phyloP scores from a whole-genome alignment of 2,113 vertebrate species.

The Scalopus aquaticus region DNA sequence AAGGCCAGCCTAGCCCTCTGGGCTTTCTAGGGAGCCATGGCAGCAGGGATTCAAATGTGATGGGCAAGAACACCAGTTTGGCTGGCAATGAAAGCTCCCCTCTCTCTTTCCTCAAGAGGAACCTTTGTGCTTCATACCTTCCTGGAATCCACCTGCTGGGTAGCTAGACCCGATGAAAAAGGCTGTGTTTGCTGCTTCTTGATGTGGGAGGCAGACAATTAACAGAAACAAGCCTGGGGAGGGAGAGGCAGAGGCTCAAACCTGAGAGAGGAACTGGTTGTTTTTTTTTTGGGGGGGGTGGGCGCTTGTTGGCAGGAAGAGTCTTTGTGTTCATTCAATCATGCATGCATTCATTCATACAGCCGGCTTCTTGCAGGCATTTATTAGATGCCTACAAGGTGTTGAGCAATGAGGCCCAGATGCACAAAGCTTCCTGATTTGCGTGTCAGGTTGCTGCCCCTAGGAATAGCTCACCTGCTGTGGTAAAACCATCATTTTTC shows the following conservation, averaged over 20 bases:
- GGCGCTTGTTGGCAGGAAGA: not conserved
- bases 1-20: not conserved
- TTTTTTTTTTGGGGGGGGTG: not conserved
- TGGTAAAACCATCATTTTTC: conserved; percentile 2
- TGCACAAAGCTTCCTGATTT: conserved; percentile 9
- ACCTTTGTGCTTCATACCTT: not conserved
- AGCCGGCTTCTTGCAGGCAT: not conserved
- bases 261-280: not conserved
- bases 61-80: conserved; percentile 3
- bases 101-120: not conserved
- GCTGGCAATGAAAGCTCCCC: not conserved
- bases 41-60: conserved; percentile 1
- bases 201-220: not conserved
- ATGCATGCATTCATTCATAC: not conserved
- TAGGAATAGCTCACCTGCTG: not conserved
- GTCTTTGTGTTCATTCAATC: not conserved
- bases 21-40: conserved; percentile 41
- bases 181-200: not conserved
- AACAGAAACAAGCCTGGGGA: not conserved
- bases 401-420: not conserved
- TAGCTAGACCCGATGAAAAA: not conserved
- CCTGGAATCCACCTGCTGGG: not conserved
- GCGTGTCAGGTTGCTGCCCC: not conserved
- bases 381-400: not conserved
- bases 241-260: not conserved